Evolutionary conservation across 2,888 invertebrate genomes (phyloP), one percentile per base, ranked within the genome.

Genomic region (Dryobota labecula): DNA sequence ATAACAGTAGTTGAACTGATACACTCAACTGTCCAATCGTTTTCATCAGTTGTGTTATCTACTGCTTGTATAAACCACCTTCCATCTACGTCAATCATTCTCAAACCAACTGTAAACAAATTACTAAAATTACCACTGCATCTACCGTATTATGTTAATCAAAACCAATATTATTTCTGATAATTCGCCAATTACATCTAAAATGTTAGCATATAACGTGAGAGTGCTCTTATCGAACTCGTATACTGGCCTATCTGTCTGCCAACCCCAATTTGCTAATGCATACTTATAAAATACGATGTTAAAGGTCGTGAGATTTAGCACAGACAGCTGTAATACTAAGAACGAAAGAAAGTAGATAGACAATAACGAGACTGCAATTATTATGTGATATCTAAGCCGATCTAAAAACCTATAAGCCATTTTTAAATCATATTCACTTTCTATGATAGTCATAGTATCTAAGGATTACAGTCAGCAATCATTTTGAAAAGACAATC

Each of bases 281-380:
- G 49, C 51, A 49, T 65, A 68, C 62, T 79, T 78, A 77, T 70
- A 61, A 58, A 64, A 47, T 20, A 45, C 38, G 27, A 53, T 56
- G 38, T 71, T 49, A 73, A 80, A 85, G 82, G 84, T 85, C 86
- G 81, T 83, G 86, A 76, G 85, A 85, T 75, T 85, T 41, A 53
- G 76, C 76, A 53, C 70, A 72, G 45, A 53, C 58, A 54, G n/a
- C 58, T 45, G 33, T 41, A 58, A 43, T 77, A 57, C 54, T 66
- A 43, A 62, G 54, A 54, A 62, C 60, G 20, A 65, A 72, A 76
- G 70, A 68, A 73, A 76, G 61, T 64, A 41, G 27, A 73, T 51
- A 63, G 58, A 60, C 43, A 64, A 66, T 54, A 54, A 61, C 20
- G 24, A 54, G 54, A 54, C 33, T 63, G 36, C 8, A 64, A 53